phyloP scores from a whole-genome alignment of 2,888 invertebrate genomes.

The Pollenia angustigena region DNA sequence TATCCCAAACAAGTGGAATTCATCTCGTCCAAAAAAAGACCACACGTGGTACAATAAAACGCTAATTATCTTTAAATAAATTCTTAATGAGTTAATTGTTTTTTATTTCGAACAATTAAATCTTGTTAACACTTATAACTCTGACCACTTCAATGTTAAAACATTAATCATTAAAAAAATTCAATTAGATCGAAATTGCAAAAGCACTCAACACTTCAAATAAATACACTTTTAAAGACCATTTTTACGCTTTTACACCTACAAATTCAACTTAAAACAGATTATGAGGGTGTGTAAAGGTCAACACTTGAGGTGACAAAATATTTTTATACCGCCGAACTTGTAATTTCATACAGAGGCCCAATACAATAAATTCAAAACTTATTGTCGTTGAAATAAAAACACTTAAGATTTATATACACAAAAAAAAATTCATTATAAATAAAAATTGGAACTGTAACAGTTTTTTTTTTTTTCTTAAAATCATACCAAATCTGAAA shows the following conservation, averaged over 20 bases:
- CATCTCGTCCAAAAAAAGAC: too few relatives aligned
- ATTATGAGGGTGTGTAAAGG: constrained; percentile 71
- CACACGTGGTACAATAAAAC: too few relatives aligned
- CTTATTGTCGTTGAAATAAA: constrained; percentile 47
- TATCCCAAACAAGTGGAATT: too few relatives aligned
- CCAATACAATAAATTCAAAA: constrained; percentile 47
- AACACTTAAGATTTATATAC: constrained; percentile 45
- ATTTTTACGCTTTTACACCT: constrained; percentile 28
- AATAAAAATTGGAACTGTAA: constrained; percentile 46
- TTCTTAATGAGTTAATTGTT: constrained; percentile 8
- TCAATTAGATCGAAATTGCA: constrained; percentile 12
- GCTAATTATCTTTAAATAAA: not conserved
- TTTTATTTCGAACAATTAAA: constrained; percentile 30
- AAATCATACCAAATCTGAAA: constrained; percentile 18
- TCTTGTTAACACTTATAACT: constrained; percentile 24
- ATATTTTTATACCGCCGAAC: constrained; percentile 51
- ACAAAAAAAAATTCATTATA: constrained; percentile 52
- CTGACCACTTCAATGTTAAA: not conserved
- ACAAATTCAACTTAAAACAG: constrained; percentile 4
- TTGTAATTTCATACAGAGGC: constrained; percentile 3
- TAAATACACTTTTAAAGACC: constrained; percentile 21
- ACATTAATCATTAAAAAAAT: constrained; percentile 4
- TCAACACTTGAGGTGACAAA: constrained; percentile 73
- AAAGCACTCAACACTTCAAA: constrained; percentile 8
- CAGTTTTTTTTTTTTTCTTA: constrained; percentile 11